Conservation (phyloP, 1,140 invertebrate genomes). For the Meloidogyne floridensis region DNA sequence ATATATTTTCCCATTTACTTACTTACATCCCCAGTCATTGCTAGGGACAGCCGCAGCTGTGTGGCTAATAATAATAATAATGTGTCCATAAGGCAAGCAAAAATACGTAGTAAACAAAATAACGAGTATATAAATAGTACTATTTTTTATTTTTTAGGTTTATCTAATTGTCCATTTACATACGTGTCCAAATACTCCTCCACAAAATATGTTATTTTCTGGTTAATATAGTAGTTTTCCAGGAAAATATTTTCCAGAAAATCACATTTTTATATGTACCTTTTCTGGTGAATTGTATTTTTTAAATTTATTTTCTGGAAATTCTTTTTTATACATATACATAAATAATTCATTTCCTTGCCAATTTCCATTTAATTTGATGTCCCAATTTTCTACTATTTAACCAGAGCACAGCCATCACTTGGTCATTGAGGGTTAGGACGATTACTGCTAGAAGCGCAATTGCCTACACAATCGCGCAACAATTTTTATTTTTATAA, state of each 20-base stretch:
- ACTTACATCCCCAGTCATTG: background rate
- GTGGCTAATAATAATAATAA: conserved; percentile 7
- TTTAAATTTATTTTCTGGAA: too few species aligned
- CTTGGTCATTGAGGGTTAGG: background rate
- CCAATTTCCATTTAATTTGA: background rate
- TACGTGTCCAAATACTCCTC: too few species aligned
- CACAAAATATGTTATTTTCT: too few species aligned
- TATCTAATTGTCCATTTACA: background rate
- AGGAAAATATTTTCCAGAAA: too few species aligned
- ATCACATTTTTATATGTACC: too few species aligned
- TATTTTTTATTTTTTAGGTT: background rate
- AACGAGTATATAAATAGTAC: background rate
- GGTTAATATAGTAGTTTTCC: too few species aligned
- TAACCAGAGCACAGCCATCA: background rate
- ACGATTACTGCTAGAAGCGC: background rate
- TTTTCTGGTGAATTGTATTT: too few species aligned
- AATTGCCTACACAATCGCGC: background rate
- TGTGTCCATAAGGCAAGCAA: background rate
- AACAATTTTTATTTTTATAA: background rate
- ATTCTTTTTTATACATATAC: too few species aligned
- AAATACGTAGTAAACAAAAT: conserved; percentile 5
- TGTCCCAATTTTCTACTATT: conserved; percentile 2
- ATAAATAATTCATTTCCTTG: background rate
- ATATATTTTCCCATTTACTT: background rate
- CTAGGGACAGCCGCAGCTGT: background rate